Evolutionary conservation across 1,140 invertebrate genomes (phyloP), one percentile per base, ranked within the genome.

Genomic region (Trichonephila clavipes): DNA sequence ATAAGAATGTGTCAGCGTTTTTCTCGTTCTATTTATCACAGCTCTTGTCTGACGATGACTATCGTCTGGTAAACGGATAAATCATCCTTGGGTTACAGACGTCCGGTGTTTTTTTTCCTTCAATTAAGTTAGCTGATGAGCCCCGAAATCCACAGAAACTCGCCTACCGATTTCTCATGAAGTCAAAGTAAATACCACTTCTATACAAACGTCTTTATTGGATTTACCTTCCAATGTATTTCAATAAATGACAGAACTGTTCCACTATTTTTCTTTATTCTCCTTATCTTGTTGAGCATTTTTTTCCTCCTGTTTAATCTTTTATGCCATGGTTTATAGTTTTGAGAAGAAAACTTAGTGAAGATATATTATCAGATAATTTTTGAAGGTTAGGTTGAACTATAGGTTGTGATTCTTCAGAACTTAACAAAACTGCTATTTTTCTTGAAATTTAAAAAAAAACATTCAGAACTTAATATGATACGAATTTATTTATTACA

Each of bases 51-150:
- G 7, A 51, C 51, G 7, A 10, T 51, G 51, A 51, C 51, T 12
- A 51, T 51, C 51, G 51, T 51, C 51, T 51, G 51, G 1, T 7
- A 51, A 51, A 51, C 51, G 10, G 51, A 51, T 51, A 51, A 51
- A n/a, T 51, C 58, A 24, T 24, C 85, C 85, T 21, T 14, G 10
- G 85, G 85, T 64, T 7, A 7, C 51, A 3, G 10, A 51, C 59
- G 59, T 64, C 61, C 61, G 14, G n/a, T 1, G 16, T 59, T 87
- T n/a, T 61, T 51, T 61, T 21, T 51, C 83, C 44, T 16, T n/a
- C 62, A 87, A 87, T 87, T 64, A 58, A 87, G 85, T 87, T 87
- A 87, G 59, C 85, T 87, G 85, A 87, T 87, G 85, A 87, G 85
- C 21, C 44, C 44, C 12, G 82, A n/a, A 19, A 59, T 24, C 40